A percentile compares a stretch with the other conserved stretches of the same genome.
Evolutionary conservation across 2,797 vertebrate genomes (phyloP).

Genomic region (Rhodeus uyekii): DNA sequence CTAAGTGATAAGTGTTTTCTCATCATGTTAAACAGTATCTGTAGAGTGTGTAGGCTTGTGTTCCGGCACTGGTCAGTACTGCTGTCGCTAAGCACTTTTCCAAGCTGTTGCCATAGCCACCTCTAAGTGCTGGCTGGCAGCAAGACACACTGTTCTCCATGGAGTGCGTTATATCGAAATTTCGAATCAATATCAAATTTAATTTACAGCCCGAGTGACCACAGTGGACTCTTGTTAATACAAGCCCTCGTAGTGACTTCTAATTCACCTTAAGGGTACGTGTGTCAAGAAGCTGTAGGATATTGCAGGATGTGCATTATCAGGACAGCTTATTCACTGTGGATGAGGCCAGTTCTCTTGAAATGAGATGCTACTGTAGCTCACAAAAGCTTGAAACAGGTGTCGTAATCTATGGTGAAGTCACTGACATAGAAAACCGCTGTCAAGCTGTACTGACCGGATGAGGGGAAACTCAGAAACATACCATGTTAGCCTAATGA

Average conservation of each 20-base stretch:
- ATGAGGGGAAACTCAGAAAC: slow-evolving; percentile 58
- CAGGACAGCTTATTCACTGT: slow-evolving; percentile 64
- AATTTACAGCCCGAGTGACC: slow-evolving; percentile 70
- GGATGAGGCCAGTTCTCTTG: slow-evolving; percentile 64
- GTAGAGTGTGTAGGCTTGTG: slow-evolving; percentile 46
- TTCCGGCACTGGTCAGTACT: slow-evolving; percentile 56
- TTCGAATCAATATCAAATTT: slow-evolving; percentile 72
- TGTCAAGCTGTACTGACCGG: slow-evolving; percentile 57
- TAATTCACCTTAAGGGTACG: slow-evolving; percentile 55
- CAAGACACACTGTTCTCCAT: slow-evolving; percentile 37
- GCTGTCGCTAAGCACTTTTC: slow-evolving; percentile 60
- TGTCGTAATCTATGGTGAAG: background rate
- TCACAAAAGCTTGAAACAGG: background rate
- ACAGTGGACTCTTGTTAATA: slow-evolving; percentile 69
- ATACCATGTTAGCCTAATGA: slow-evolving; percentile 21
- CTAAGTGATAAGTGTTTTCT: slow-evolving; percentile 32
- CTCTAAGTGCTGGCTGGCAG: slow-evolving; percentile 47
- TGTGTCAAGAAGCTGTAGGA: slow-evolving; percentile 59
- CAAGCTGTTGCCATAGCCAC: slow-evolving; percentile 63
- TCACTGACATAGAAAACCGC: slow-evolving; percentile 3
- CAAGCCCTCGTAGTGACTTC: slow-evolving; percentile 55
- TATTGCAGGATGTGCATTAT: slow-evolving; percentile 38
- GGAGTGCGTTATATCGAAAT: slow-evolving; percentile 56
- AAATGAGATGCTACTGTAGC: slow-evolving; percentile 58
- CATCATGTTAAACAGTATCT: slow-evolving; percentile 42